phyloP scores from a whole-genome alignment of 2,888 invertebrate genomes.

The Heteromurus nitidus region DNA sequence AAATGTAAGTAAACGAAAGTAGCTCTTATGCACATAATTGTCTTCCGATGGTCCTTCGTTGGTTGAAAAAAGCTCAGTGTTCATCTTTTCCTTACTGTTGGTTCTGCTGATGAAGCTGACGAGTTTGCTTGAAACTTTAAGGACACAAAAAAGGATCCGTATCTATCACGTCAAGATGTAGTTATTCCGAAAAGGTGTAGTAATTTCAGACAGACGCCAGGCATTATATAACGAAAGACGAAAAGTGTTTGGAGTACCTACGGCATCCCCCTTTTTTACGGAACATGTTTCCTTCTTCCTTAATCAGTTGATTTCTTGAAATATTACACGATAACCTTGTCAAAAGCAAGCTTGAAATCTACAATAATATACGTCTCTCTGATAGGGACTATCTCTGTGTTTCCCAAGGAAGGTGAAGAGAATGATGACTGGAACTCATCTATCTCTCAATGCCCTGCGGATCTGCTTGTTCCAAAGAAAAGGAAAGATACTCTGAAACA shows the following conservation, averaged over 20 bases:
- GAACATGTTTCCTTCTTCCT: slow-evolving; percentile 29
- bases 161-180: background rate
- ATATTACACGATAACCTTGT: slow-evolving; percentile 37
- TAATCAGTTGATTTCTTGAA: slow-evolving; percentile 36
- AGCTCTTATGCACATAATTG: no score
- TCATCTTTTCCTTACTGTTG: background rate
- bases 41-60: no score
- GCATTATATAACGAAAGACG: slow-evolving; percentile 19
- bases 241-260: no score
- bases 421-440: background rate
- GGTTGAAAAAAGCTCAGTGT: background rate
- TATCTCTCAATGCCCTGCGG: slow-evolving; percentile 4
- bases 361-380: no score
- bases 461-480: background rate
- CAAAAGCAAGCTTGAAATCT: background rate
- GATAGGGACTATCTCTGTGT: no score
- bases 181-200: no score
- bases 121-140: background rate
- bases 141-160: background rate
- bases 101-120: background rate
- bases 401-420: slow-evolving; percentile 2
- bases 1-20: background rate
- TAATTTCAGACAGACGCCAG: slow-evolving; percentile 56
- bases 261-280: slow-evolving; percentile 14
- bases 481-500: background rate